phyloP scores from a whole-genome alignment of 1,140 invertebrate genomes.

The Bombus difficillimus region DNA sequence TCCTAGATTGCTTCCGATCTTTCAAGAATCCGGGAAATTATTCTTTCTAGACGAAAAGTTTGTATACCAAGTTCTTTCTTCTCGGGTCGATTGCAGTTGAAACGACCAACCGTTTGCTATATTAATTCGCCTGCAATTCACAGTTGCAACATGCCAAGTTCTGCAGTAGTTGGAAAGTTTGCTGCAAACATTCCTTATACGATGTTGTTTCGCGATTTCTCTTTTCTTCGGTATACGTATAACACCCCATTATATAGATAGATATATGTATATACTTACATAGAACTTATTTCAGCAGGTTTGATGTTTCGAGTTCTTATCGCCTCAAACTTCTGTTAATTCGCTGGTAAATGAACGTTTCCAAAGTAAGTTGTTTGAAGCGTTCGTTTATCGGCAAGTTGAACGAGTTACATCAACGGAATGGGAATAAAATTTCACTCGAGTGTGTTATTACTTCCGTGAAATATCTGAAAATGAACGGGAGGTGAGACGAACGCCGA shows the following conservation, averaged over 20 bases:
- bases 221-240: not conserved
- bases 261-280: not conserved
- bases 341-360: not conserved
- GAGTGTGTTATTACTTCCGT: constrained; percentile 26
- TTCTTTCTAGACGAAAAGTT: not conserved
- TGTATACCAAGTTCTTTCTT: not conserved
- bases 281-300: not conserved
- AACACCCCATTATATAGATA: not conserved
- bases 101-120: not conserved
- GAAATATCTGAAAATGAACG: not conserved
- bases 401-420: not conserved
- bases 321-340: not conserved
- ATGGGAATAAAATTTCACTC: not conserved
- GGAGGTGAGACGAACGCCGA: no score
- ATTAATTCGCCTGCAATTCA: constrained; percentile 26
- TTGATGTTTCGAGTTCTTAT: not conserved
- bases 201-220: not conserved
- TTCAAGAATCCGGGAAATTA: not conserved
- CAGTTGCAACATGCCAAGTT: constrained; percentile 1
- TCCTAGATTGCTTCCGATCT: no score
- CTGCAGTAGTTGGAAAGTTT: not conserved
- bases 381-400: not conserved
- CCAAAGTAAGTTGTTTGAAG: not conserved
- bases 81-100: not conserved
- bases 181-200: not conserved